Conservation (phyloP, 2,113 vertebrate genomes). For the Pterocles orientalis region DNA sequence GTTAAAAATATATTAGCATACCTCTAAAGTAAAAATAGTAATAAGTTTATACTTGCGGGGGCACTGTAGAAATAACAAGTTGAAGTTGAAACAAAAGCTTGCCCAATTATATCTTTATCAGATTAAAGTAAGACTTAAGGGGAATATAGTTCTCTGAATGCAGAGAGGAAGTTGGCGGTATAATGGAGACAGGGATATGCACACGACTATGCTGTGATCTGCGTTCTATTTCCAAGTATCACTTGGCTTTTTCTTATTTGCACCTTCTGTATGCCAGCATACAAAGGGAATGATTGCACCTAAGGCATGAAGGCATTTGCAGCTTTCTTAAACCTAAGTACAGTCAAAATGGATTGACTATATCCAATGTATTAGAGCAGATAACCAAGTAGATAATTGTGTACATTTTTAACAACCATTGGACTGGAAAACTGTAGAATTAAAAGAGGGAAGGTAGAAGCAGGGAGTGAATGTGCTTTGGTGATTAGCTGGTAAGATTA, state of each 20-base stretch:
- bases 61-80: background rate
- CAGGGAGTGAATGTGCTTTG: background rate
- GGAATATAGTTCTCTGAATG: background rate
- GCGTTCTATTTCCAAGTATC: background rate
- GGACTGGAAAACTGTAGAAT: background rate
- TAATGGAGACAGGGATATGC: background rate
- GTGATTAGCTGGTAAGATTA: background rate
- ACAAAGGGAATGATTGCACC: background rate
- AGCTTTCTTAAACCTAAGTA: background rate
- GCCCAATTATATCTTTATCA: background rate
- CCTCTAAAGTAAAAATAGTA: background rate
- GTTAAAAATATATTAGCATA: background rate
- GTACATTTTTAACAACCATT: background rate
- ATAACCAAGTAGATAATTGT: background rate
- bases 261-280: background rate
- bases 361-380: background rate
- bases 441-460: background rate
- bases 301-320: background rate
- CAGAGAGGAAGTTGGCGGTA: background rate
- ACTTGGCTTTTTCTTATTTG: background rate
- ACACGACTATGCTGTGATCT: background rate
- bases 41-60: background rate
- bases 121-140: background rate
- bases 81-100: background rate
- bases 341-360: background rate